Percentiles rank a stretch among this genome's conserved stretches.
Evolutionary conservation across 1,140 invertebrate genomes (phyloP).

Genomic region (Coptotermes formosanus): DNA sequence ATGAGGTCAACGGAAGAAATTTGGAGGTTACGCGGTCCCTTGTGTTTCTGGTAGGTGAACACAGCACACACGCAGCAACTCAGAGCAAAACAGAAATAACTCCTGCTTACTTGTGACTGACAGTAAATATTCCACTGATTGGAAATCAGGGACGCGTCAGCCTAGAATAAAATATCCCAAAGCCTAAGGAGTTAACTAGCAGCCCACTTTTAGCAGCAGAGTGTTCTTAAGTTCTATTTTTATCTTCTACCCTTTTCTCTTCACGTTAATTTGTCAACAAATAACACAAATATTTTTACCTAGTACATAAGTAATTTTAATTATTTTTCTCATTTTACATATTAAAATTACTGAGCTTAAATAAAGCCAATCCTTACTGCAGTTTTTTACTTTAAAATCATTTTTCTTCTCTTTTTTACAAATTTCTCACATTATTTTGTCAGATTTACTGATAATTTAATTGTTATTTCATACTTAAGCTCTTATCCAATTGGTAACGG

Average conservation of each 20-base stretch:
- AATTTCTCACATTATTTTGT: too few species aligned
- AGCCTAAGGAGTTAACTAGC: background rate
- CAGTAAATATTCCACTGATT: background rate
- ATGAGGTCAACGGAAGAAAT: slow-evolving; percentile 10
- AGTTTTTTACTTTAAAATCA: too few species aligned
- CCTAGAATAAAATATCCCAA: background rate
- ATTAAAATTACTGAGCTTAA: too few species aligned
- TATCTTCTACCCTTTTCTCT: background rate
- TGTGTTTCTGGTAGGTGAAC: background rate
- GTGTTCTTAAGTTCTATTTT: background rate
- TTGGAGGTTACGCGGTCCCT: background rate
- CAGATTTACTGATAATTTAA: too few species aligned
- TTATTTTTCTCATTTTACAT: too few species aligned
- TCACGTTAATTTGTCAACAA: background rate
- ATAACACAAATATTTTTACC: background rate
- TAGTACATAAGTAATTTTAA: background rate
- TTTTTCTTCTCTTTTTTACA: too few species aligned
- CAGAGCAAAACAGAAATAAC: background rate
- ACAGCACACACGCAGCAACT: background rate
- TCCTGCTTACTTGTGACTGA: background rate
- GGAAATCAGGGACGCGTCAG: background rate
- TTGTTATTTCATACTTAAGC: too few species aligned
- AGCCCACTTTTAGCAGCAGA: background rate
- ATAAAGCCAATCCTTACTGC: too few species aligned
- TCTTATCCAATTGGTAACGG: too few species aligned